Evolutionary conservation across 2,888 invertebrate species (phyloP).

Genomic region (Sussaba pulchella): DNA sequence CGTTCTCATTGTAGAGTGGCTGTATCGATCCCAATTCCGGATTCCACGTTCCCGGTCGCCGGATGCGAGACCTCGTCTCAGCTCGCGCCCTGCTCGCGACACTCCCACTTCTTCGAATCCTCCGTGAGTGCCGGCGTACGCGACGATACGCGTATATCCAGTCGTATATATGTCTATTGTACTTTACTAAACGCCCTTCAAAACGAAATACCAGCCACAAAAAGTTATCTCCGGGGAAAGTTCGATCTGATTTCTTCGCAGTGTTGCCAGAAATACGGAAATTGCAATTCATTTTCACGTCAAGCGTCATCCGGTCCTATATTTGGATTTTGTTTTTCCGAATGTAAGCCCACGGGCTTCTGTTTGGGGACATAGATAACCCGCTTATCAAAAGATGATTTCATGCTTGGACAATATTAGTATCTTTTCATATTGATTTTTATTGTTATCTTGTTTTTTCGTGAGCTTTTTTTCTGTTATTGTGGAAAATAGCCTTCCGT

Average conservation of each 20-base stretch:
- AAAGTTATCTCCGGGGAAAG: background rate
- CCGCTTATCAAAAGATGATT: no score
- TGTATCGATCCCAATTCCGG: slow-evolving; percentile 78
- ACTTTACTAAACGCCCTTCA: background rate
- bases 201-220: background rate
- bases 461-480: no score
- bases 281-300: background rate
- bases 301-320: background rate
- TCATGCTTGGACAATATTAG: no score
- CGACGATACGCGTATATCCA: background rate
- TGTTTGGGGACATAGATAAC: no score
- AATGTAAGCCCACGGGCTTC: background rate
- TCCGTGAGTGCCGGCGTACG: slow-evolving; percentile 1
- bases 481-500: no score
- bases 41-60: slow-evolving; percentile 68
- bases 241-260: background rate
- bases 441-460: no score
- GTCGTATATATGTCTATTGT: background rate
- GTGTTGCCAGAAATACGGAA: background rate
- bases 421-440: no score
- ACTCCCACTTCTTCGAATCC: slow-evolving; percentile 11
- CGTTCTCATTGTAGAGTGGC: slow-evolving; percentile 64
- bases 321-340: background rate
- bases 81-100: slow-evolving; percentile 2
- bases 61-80: slow-evolving; percentile 40